Conservation (phyloP, 1,140 invertebrate genomes). For the Drosophila lacertosa region DNA sequence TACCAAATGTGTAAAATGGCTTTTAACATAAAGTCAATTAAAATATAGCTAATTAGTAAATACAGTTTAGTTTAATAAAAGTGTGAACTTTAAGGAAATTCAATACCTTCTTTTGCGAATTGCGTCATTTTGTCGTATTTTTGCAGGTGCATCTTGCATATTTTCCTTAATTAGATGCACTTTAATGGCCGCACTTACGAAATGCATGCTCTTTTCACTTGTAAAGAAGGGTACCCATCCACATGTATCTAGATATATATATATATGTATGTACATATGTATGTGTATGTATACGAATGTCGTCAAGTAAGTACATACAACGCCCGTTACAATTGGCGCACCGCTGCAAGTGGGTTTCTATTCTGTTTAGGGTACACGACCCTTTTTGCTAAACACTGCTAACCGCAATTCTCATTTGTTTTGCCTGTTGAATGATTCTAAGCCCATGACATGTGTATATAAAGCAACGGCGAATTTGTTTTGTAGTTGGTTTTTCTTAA, state of each 20-base stretch:
- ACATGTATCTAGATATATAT: neutral
- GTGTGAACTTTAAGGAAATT: neutral
- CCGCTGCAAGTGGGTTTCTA: conserved; percentile 31
- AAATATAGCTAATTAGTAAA: too few relatives aligned
- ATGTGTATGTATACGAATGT: neutral
- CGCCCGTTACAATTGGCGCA: conserved; percentile 23
- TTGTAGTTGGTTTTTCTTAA: conserved; percentile 2
- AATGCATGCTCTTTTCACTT: conserved; percentile 5
- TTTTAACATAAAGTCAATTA: too few relatives aligned
- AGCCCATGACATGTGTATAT: neutral
- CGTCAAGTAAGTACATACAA: conserved; percentile 16
- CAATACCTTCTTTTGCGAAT: neutral
- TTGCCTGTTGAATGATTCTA: conserved; percentile 16
- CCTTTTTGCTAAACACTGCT: conserved; percentile 38
- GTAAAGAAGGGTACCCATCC: neutral
- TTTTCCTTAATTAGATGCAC: conserved; percentile 37
- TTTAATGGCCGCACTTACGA: conserved; percentile 47
- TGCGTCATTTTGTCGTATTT: neutral
- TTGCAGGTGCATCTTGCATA: conserved; percentile 18
- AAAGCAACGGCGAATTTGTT: neutral
- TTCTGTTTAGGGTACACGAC: conserved; percentile 40
- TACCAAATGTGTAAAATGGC: too few relatives aligned
- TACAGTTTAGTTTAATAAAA: too few relatives aligned
- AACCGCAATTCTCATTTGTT: conserved; percentile 22
- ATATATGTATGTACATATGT: conserved; percentile 1